Evolutionary conservation across 2,797 vertebrate species (phyloP).

Genomic region (Enteromius afrohamiltoni): DNA sequence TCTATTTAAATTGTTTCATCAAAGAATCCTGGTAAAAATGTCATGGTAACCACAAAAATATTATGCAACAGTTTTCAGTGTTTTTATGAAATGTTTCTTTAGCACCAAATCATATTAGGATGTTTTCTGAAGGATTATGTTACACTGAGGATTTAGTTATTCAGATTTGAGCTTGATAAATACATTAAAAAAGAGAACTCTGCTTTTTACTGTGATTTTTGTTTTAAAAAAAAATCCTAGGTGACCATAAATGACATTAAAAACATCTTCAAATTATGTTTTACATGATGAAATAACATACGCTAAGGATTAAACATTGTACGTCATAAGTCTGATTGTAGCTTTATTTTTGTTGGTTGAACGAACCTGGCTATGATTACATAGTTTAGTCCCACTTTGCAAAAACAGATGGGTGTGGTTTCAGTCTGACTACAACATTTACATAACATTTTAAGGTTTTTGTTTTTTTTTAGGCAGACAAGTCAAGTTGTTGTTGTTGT

Average conservation of each 20-base stretch:
- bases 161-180: neutral
- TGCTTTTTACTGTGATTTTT: neutral
- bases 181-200: neutral
- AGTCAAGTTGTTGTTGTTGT: neutral
- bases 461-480: neutral
- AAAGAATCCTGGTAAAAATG: neutral
- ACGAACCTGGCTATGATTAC: neutral
- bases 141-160: neutral
- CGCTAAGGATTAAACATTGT: neutral
- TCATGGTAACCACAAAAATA: neutral
- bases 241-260: neutral
- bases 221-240: neutral
- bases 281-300: neutral
- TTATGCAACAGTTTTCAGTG: neutral
- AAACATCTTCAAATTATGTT: no score
- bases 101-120: neutral
- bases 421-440: neutral
- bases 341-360: neutral
- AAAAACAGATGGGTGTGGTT: neutral
- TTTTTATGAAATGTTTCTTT: neutral
- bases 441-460: neutral
- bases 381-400: neutral
- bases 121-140: neutral
- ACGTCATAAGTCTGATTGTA: neutral
- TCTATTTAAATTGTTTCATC: neutral